Evolutionary conservation across 2,888 invertebrate genomes (phyloP).

Genomic region (Andrena hattorfiana): DNA sequence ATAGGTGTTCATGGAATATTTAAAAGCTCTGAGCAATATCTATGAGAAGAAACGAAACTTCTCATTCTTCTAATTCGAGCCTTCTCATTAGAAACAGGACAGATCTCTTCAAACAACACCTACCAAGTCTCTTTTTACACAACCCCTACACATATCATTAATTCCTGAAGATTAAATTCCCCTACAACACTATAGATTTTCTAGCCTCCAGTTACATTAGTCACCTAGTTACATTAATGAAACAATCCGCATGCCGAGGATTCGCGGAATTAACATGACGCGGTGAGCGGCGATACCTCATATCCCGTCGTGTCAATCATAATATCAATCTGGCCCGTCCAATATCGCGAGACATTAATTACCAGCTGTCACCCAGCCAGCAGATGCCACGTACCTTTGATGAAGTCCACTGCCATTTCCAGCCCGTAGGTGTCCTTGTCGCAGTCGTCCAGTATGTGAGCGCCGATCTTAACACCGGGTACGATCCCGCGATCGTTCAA

Average conservation of each 20-base stretch:
- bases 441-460: constrained; percentile 95
- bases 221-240: background rate
- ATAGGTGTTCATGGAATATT: too few species aligned
- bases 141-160: too few species aligned
- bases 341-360: constrained; percentile 7
- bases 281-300: background rate
- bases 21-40: too few species aligned
- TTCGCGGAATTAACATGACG: background rate
- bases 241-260: background rate
- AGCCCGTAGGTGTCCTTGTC: constrained; percentile 96
- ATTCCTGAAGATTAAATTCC: background rate
- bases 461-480: constrained; percentile 91
- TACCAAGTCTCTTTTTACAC: too few species aligned
- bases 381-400: constrained; percentile 90
- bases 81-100: too few species aligned
- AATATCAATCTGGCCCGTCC: background rate
- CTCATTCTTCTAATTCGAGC: background rate
- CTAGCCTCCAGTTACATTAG: background rate
- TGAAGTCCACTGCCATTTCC: constrained; percentile 97
- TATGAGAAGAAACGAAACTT: background rate
- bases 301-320: constrained; percentile 12
- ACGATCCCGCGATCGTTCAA: constrained; percentile 88
- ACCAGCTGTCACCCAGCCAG: background rate
- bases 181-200: background rate
- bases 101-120: too few species aligned